phyloP scores from a whole-genome alignment of 1,140 invertebrate species.

The Drosophila leontia region DNA sequence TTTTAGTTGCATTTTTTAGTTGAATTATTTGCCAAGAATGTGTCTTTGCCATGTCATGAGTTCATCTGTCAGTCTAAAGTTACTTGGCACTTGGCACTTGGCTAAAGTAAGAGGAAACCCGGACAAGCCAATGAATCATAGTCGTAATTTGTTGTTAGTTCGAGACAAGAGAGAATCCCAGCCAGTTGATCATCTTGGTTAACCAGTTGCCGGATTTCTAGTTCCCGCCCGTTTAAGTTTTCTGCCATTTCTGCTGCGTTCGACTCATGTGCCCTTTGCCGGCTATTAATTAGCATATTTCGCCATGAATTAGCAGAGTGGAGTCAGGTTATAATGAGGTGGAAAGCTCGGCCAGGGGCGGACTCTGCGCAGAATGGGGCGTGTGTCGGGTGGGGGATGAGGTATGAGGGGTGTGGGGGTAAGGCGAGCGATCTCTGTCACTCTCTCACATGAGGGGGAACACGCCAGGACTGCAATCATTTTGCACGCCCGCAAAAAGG shows the following conservation, averaged over 20 bases:
- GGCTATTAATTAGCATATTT: slow-evolving; percentile 77
- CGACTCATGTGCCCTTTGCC: slow-evolving; percentile 30
- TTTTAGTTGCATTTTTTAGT: no score
- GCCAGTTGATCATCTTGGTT: slow-evolving; percentile 4
- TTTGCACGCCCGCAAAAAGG: slow-evolving; percentile 52
- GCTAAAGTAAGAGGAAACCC: neutral
- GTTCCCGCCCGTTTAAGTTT: neutral
- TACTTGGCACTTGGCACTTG: no score
- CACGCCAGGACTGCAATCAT: slow-evolving; percentile 65
- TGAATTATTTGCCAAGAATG: no score
- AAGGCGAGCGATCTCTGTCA: slow-evolving; percentile 12
- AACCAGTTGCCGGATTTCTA: slow-evolving; percentile 2
- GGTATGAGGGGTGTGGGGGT: no score
- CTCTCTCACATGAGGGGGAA: slow-evolving; percentile 4
- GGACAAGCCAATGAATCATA: slow-evolving; percentile 3
- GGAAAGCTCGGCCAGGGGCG: slow-evolving; percentile 50
- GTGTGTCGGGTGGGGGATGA: neutral
- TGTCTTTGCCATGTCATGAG: no score
- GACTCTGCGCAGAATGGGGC: slow-evolving; percentile 16
- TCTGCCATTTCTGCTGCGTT: neutral
- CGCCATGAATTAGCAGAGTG: slow-evolving; percentile 63
- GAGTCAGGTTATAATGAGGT: slow-evolving; percentile 65
- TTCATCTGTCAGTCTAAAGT: no score
- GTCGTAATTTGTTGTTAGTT: neutral
- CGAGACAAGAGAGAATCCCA: neutral